Evolutionary conservation across 2,888 invertebrate species (phyloP).

Genomic region (Prosapia bicincta): DNA sequence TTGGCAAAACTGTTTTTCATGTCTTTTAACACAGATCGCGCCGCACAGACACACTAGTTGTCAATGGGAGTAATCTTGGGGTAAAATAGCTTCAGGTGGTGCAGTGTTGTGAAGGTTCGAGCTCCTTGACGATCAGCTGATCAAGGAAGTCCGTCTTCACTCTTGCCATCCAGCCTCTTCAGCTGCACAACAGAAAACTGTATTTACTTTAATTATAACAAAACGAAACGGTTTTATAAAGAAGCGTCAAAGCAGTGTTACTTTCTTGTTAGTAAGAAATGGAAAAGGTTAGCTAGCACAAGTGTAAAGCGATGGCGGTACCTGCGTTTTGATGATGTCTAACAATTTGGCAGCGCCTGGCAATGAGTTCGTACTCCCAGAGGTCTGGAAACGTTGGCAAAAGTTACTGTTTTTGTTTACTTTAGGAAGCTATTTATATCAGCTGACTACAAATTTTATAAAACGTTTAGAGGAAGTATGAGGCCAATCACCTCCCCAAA

Average conservation of each 20-base stretch:
- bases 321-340: neutral
- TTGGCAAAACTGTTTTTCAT: neutral
- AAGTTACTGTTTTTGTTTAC: neutral
- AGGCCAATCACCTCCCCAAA: no score
- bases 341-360: neutral
- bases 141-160: slow-evolving; percentile 47
- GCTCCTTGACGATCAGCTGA: slow-evolving; percentile 23
- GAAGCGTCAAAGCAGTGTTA: neutral
- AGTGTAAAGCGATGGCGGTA: neutral
- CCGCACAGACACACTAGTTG: slow-evolving; percentile 9
- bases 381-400: neutral
- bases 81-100: slow-evolving; percentile 33
- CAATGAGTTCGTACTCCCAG: neutral
- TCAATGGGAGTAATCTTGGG: slow-evolving; percentile 29
- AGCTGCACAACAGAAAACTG: slow-evolving; percentile 45
- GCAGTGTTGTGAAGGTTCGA: slow-evolving; percentile 22
- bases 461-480: no score
- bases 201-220: slow-evolving; percentile 1
- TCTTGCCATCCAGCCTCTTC: slow-evolving; percentile 47
- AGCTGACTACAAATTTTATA: neutral
- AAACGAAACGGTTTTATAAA: neutral
- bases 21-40: neutral
- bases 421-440: neutral
- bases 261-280: neutral
- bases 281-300: neutral